Evolutionary conservation across 2,888 invertebrate genomes (phyloP).

Genomic region (Lasioglossum oenotherae): DNA sequence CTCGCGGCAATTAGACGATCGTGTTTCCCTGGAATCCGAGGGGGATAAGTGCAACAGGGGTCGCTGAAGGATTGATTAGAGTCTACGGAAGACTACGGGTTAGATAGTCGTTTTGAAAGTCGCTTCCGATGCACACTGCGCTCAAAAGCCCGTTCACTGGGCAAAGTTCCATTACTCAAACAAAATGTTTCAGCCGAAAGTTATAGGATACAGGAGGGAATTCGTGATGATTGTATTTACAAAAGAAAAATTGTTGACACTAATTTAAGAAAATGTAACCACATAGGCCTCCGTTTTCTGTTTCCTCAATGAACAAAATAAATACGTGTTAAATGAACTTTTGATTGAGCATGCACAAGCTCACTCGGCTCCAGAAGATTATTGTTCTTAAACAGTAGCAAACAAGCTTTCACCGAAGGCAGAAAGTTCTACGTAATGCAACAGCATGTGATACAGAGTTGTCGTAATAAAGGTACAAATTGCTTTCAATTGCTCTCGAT

Average conservation of each 20-base stretch:
- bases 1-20: slow-evolving; percentile 9
- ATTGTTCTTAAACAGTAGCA: neutral
- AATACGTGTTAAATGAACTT: neutral
- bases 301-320: neutral
- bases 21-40: neutral
- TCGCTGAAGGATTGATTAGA: neutral
- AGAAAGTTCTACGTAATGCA: neutral
- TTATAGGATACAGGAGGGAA: too few species aligned
- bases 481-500: slow-evolving; percentile 43
- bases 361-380: neutral
- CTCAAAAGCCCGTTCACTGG: neutral
- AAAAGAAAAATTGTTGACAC: neutral
- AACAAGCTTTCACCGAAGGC: neutral
- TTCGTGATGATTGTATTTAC: too few species aligned
- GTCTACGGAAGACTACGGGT: neutral
- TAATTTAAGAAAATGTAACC: neutral
- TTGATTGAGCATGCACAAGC: neutral
- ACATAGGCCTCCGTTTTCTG: neutral
- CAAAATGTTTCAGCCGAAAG: neutral
- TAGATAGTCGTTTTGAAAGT: neutral
- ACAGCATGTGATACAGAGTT: neutral
- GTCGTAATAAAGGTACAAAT: slow-evolving; percentile 43
- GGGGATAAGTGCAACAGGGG: neutral
- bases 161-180: neutral
- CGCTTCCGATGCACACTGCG: neutral